Evolutionary conservation across 2,888 invertebrate genomes (phyloP).

Genomic region (Argyra leucocephala): DNA sequence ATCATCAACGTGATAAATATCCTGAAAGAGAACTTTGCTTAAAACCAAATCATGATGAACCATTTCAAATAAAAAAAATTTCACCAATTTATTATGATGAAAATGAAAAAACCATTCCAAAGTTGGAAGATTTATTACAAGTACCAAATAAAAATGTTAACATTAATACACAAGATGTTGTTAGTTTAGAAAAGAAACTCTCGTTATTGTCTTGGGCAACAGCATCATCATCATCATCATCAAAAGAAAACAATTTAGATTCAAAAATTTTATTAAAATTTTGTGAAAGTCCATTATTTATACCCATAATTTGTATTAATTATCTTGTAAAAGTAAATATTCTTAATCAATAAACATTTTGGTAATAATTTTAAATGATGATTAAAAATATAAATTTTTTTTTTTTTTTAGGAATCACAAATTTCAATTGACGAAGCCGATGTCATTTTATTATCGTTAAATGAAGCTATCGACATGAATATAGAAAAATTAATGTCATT

Average conservation of each 20-base stretch:
- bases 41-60: slow-evolving; percentile 19
- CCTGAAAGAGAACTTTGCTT: slow-evolving; percentile 13
- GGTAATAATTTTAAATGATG: too few relatives aligned
- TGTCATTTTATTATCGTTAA: slow-evolving; percentile 17
- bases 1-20: slow-evolving; percentile 12
- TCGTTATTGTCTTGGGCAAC: slow-evolving; percentile 16
- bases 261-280: slow-evolving; percentile 8
- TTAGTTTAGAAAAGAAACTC: background rate
- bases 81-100: slow-evolving; percentile 17
- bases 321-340: slow-evolving; percentile 18
- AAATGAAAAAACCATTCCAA: slow-evolving; percentile 14
- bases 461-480: slow-evolving; percentile 10
- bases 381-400: background rate
- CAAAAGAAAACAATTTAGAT: slow-evolving; percentile 7
- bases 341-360: background rate
- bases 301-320: slow-evolving; percentile 15
- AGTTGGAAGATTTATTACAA: slow-evolving; percentile 13
- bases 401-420: slow-evolving; percentile 17
- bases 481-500: slow-evolving; percentile 13
- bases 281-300: slow-evolving; percentile 11
- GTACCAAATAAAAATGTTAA: background rate
- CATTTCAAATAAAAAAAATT: slow-evolving; percentile 14
- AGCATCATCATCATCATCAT: too few relatives aligned
- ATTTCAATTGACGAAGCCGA: slow-evolving; percentile 21
- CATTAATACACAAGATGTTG: background rate